Evolutionary conservation across 2,113 vertebrate genomes (phyloP).

Genomic region (Theristicus caerulescens): DNA sequence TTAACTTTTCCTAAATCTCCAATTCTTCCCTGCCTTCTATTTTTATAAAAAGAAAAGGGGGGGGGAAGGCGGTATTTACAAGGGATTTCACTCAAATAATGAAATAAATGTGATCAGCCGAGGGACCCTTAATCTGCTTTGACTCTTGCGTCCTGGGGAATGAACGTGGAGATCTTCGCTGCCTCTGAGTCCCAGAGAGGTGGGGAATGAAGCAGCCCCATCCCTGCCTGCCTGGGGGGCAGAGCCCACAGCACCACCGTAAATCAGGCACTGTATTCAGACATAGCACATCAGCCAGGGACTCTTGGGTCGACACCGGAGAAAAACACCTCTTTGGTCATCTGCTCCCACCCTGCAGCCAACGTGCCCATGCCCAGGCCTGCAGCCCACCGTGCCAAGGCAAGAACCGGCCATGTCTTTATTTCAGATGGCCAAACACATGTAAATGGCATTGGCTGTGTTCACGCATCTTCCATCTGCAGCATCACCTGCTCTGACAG

Average conservation of each 20-base stretch:
- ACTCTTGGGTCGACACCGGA: neutral
- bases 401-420: neutral
- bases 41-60: conserved; percentile 30
- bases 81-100: conserved; percentile 65
- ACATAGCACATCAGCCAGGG: neutral
- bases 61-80: neutral
- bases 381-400: accelerated
- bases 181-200: neutral
- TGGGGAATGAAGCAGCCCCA: neutral
- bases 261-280: neutral
- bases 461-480: neutral
- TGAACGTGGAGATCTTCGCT: neutral
- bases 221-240: neutral
- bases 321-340: neutral
- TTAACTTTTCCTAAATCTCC: conserved; percentile 59
- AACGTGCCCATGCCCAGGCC: neutral
- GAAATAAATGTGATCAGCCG: conserved; percentile 62
- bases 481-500: neutral
- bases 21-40: conserved; percentile 57
- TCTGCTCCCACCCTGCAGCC: neutral
- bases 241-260: neutral
- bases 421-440: neutral
- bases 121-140: conserved; percentile 64
- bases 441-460: accelerated
- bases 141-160: conserved; percentile 24